phyloP scores from a whole-genome alignment of 2,113 vertebrate genomes.

The Chascanopsetta lugubris region DNA sequence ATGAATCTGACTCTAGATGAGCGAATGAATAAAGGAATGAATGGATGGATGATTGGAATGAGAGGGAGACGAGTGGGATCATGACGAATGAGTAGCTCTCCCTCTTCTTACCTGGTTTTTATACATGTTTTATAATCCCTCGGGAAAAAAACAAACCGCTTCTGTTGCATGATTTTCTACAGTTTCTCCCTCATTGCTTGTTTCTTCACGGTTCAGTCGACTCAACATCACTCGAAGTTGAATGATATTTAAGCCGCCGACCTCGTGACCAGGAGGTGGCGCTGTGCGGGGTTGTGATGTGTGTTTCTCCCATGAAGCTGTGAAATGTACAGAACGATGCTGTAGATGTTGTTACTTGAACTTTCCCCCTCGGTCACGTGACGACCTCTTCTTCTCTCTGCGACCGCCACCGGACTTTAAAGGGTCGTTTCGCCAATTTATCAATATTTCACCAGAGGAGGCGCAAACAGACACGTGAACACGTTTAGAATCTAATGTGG shows the following conservation, averaged over 20 bases:
- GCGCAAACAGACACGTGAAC: neutral
- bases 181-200: neutral
- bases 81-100: neutral
- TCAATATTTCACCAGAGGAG: neutral
- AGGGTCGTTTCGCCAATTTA: neutral
- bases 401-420: neutral
- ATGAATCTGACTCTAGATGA: conserved; percentile 54
- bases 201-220: conserved; percentile 8
- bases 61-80: neutral
- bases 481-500: neutral
- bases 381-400: neutral
- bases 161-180: conserved; percentile 50
- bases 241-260: conserved; percentile 12
- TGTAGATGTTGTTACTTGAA: conserved; percentile 68
- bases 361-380: neutral
- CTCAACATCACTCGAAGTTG: conserved; percentile 2
- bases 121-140: conserved; percentile 62
- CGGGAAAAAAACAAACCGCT: conserved; percentile 7
- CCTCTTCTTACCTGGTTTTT: conserved; percentile 45
- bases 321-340: conserved; percentile 70
- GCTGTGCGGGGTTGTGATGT: neutral
- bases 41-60: conserved; percentile 57
- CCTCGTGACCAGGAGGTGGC: conserved; percentile 32
- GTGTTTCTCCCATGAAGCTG: conserved; percentile 69
- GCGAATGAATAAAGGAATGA: conserved; percentile 23